Evolutionary conservation across 2,113 vertebrate species (phyloP).

Genomic region (Myotis davidii): DNA sequence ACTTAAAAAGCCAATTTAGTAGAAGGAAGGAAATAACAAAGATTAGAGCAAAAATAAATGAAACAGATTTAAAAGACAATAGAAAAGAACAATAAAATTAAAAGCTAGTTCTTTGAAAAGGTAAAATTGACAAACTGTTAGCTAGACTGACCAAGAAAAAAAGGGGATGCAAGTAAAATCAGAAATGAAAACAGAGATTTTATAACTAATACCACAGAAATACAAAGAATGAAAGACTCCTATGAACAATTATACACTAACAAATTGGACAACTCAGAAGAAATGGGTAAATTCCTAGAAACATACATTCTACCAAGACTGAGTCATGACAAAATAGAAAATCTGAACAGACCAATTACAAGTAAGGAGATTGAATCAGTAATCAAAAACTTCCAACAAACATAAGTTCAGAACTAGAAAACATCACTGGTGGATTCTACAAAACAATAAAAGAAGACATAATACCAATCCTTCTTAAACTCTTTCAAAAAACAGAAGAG

Average conservation of each 20-base stretch:
- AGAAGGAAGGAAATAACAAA: not conserved
- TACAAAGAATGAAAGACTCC: not conserved
- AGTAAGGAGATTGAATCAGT: not conserved
- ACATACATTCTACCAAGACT: not conserved
- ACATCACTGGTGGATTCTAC: not conserved
- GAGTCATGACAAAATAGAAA: not conserved
- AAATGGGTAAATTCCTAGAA: not conserved
- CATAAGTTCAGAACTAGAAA: not conserved
- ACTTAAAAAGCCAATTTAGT: not conserved
- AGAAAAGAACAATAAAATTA: not conserved
- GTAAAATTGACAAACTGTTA: not conserved
- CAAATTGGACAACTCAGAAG: not conserved
- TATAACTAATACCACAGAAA: not conserved
- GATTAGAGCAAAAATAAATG: not conserved
- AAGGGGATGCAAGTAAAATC: not conserved
- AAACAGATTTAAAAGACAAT: not conserved
- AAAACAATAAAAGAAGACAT: not conserved
- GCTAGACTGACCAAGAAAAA: not conserved
- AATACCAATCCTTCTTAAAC: not conserved
- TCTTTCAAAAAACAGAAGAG: not conserved
- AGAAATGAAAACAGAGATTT: not conserved
- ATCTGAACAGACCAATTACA: not conserved
- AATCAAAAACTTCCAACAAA: not conserved
- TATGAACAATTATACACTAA: not conserved
- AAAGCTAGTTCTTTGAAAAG: not conserved